Evolutionary conservation across 2,888 invertebrate genomes (phyloP).

Genomic region (Apodemia zela): DNA sequence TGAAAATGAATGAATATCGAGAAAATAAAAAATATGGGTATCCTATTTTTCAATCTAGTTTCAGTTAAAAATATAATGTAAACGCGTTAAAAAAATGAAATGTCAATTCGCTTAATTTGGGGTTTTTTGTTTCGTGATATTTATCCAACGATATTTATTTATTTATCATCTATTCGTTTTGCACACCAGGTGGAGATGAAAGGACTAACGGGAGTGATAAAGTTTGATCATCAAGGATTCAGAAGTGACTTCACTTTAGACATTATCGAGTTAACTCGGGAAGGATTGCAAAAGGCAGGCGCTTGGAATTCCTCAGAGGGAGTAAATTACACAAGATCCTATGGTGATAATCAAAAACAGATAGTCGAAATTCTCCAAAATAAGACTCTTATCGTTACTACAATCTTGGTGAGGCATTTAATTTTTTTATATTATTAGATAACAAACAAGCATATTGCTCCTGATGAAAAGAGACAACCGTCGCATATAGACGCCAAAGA

Average conservation of each 20-base stretch:
- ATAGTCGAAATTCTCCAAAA: slow-evolving; percentile 95
- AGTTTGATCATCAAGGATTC: slow-evolving; percentile 96
- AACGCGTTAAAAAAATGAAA: too few relatives aligned
- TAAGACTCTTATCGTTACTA: slow-evolving; percentile 94
- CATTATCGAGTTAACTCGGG: slow-evolving; percentile 92
- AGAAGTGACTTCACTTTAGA: slow-evolving; percentile 95
- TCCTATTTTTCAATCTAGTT: too few relatives aligned
- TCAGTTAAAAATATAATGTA: too few relatives aligned
- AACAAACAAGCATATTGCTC: too few relatives aligned
- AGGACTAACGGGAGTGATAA: slow-evolving; percentile 95
- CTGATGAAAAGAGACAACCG: too few relatives aligned
- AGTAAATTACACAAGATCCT: slow-evolving; percentile 92
- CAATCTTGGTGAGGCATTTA: slow-evolving; percentile 88
- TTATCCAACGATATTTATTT: too few relatives aligned
- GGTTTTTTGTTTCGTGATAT: too few relatives aligned
- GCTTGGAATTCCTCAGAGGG: slow-evolving; percentile 94
- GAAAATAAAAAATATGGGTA: too few relatives aligned
- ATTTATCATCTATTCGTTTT: slow-evolving; percentile 7
- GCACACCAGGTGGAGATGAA: slow-evolving; percentile 90
- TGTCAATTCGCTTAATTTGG: too few relatives aligned
- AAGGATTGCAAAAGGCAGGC: slow-evolving; percentile 91
- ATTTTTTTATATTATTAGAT: slow-evolving; percentile 1
- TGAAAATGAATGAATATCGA: too few relatives aligned
- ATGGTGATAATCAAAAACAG: slow-evolving; percentile 91
- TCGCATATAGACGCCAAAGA: too few relatives aligned